phyloP scores from a whole-genome alignment of 35 echinoderm and acorn worm genomes.

The Ophioderma brevispina region DNA sequence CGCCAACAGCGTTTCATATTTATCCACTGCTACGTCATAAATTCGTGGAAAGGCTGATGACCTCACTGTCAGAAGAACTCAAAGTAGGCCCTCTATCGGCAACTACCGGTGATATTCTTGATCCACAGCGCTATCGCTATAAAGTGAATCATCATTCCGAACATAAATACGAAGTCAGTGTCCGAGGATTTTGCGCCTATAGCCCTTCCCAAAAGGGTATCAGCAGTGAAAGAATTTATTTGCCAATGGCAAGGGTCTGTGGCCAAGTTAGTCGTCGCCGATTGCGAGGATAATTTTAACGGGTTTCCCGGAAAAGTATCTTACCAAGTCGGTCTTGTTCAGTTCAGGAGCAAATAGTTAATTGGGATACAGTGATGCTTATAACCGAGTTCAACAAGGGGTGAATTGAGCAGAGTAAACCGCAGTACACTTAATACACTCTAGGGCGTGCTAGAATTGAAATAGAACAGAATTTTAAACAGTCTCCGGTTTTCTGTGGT shows the following conservation, averaged over 20 bases:
- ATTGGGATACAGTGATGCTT: not conserved
- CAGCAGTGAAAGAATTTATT: not conserved
- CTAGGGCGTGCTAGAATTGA: not conserved
- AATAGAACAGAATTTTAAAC: constrained; percentile 3
- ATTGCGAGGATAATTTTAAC: not conserved
- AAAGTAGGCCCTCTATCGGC: too few species aligned
- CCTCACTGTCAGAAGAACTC: too few species aligned
- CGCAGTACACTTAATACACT: not conserved
- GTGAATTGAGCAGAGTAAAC: not conserved
- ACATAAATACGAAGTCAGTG: too few species aligned
- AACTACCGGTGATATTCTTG: too few species aligned
- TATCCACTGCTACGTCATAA: too few species aligned
- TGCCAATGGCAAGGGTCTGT: not conserved
- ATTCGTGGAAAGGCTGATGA: too few species aligned
- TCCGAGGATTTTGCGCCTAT: too few species aligned
- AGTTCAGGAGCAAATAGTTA: not conserved
- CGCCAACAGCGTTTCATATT: too few species aligned
- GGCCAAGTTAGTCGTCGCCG: not conserved
- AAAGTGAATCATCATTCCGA: too few species aligned
- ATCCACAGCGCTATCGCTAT: too few species aligned
- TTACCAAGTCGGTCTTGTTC: not conserved
- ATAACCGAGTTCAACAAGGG: not conserved
- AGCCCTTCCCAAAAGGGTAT: not conserved
- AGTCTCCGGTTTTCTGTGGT: not conserved
- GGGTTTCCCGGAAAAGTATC: not conserved